Conservation (phyloP, 2,888 invertebrate species). For the Andrena bicolor region DNA sequence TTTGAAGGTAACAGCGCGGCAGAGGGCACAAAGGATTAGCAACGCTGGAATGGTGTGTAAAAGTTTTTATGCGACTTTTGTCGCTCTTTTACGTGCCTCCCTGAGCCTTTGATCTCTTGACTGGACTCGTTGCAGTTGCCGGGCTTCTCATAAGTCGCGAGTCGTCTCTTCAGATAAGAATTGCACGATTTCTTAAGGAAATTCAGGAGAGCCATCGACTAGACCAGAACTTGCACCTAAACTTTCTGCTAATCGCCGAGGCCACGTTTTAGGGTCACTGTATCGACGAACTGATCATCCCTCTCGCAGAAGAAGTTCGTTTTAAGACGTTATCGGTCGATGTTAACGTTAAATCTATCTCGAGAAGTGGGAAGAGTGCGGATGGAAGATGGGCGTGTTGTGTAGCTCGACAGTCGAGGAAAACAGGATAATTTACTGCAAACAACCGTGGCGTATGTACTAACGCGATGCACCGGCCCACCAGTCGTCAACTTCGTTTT, state of each 20-base stretch:
- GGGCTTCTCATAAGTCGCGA: conserved; percentile 20
- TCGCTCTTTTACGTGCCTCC: neutral
- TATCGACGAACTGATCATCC: no score
- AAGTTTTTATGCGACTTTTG: conserved; percentile 30
- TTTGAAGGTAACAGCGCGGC: conserved; percentile 5
- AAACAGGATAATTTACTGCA: conserved; percentile 22
- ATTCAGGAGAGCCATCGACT: neutral
- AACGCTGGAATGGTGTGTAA: conserved; percentile 22
- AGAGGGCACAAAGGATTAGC: conserved; percentile 33
- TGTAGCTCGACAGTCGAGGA: neutral
- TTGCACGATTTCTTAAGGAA: neutral
- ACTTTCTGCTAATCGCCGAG: neutral
- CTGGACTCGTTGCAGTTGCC: neutral
- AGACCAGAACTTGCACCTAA: neutral
- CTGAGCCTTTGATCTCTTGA: conserved; percentile 27
- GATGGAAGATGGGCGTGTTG: neutral
- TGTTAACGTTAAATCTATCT: neutral
- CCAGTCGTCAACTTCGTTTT: conserved; percentile 33
- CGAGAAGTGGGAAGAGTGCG: neutral
- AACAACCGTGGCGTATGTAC: conserved; percentile 26
- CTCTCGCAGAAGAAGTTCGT: neutral
- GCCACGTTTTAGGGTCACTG: neutral
- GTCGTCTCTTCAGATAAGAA: neutral
- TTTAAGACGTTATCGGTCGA: neutral
- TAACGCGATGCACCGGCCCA: conserved; percentile 1